Evolutionary conservation across 35 echinoderm and acorn worm genomes (phyloP).

Genomic region (Heliocidaris tuberculata): DNA sequence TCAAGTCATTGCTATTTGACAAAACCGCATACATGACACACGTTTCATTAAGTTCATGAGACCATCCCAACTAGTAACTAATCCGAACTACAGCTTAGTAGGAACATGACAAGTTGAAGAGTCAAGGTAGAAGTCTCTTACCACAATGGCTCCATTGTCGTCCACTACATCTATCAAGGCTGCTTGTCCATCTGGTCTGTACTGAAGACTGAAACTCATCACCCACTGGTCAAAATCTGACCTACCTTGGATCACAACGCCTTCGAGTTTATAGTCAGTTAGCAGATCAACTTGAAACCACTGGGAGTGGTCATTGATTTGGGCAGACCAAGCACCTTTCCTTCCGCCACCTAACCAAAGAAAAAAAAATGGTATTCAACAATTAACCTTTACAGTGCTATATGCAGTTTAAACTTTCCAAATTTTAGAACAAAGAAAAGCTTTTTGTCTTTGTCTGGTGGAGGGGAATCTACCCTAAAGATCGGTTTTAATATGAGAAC

Average conservation of each 20-base stretch:
- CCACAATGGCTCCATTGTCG: neutral
- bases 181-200: neutral
- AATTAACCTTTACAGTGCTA: neutral
- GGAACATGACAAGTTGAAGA: no score
- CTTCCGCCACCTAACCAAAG: neutral
- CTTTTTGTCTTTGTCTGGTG: no score
- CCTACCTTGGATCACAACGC: neutral
- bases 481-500: no score
- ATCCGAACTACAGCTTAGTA: no score
- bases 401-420: no score
- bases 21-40: no score
- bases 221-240: conserved; percentile 23
- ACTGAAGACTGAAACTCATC: neutral
- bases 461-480: no score
- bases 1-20: no score
- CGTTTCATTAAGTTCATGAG: no score
- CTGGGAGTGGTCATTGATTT: neutral
- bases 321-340: conserved; percentile 5
- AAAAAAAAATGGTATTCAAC: neutral
- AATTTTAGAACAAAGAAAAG: no score
- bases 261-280: neutral
- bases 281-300: conserved; percentile 22
- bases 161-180: neutral
- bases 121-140: neutral
- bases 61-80: no score